These are phyloP conservation scores for Geodia barretti DNA, from an alignment of 37 sponge, comb jelly and placozoan species.

Conservation along the genomic window DNA sequence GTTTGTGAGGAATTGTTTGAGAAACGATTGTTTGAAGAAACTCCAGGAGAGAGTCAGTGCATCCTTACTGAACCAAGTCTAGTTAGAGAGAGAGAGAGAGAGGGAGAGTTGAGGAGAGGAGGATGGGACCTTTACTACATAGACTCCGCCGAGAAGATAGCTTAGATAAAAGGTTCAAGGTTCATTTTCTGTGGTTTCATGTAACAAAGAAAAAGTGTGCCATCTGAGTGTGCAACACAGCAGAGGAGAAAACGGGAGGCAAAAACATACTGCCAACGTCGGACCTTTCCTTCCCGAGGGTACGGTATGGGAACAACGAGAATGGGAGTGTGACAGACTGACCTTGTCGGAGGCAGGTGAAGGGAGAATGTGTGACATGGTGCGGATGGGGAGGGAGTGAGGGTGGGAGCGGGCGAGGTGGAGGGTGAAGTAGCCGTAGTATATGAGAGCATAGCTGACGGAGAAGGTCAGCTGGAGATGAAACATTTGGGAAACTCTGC, in stretches of 20 bases:
- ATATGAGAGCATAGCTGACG: constrained; percentile 52
- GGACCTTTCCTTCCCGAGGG: too few relatives aligned
- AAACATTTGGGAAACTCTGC: too few relatives aligned
- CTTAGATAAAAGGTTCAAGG: too few relatives aligned
- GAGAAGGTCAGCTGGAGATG: constrained; percentile 63
- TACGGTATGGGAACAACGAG: too few relatives aligned
- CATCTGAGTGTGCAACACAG: too few relatives aligned
- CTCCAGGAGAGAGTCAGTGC: constrained; percentile 58
- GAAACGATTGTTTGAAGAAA: constrained; percentile 89
- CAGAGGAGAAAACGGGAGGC: too few relatives aligned
- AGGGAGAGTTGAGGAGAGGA: background rate
- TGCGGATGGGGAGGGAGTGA: constrained; percentile 47
- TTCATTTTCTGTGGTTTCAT: too few relatives aligned
- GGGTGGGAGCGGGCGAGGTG: background rate
- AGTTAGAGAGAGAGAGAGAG: too few relatives aligned
- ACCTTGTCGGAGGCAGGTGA: constrained; percentile 9
- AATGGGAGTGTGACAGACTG: too few relatives aligned
- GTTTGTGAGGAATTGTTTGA: constrained; percentile 93
- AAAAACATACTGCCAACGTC: too few relatives aligned
- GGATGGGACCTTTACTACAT: background rate
- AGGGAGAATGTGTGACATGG: constrained; percentile 54
- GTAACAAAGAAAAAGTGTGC: too few relatives aligned
- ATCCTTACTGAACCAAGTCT: constrained; percentile 10
- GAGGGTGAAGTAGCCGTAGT: constrained; percentile 62
- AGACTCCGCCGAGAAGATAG: too few relatives aligned